Evolutionary conservation across 2,113 vertebrate genomes (phyloP).

Genomic region (Heterochromis multidens): DNA sequence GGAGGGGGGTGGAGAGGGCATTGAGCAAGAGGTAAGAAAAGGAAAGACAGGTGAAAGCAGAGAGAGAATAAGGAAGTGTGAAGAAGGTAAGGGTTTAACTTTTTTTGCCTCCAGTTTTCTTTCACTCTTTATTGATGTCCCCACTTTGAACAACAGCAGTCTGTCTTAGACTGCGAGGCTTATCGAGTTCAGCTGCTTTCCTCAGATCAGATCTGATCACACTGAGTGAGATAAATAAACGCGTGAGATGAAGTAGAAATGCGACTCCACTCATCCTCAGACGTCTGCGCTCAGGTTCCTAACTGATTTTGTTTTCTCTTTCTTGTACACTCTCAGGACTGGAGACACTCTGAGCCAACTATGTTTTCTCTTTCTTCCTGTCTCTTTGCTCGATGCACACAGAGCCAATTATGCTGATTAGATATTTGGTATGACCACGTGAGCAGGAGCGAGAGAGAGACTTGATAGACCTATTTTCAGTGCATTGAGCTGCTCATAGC

Average conservation of each 20-base stretch:
- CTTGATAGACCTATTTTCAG: conserved; percentile 56
- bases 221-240: not conserved
- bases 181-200: not conserved
- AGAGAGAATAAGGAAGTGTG: not conserved
- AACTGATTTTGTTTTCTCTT: conserved; percentile 10
- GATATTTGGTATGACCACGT: conserved; percentile 46
- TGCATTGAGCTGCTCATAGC: conserved; percentile 27
- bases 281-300: not conserved
- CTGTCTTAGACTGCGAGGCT: not conserved
- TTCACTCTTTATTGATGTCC: not conserved
- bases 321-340: not conserved
- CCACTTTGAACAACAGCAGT: not conserved
- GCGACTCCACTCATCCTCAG: not conserved
- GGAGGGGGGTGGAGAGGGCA: conserved; percentile 8
- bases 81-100: not conserved
- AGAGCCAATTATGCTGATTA: conserved; percentile 48
- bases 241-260: not conserved
- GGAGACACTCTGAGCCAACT: not conserved
- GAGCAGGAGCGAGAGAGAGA: conserved; percentile 23
- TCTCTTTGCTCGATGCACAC: conserved; percentile 6
- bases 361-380: conserved; percentile 17
- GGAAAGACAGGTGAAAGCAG: not conserved
- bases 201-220: conserved; percentile 1
- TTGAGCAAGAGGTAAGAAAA: conserved; percentile 14
- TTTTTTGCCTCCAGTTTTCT: not conserved